These are phyloP conservation scores for Coboldia fuscipes DNA, from an alignment of 1,140 invertebrate species.

Conservation along the genomic window DNA sequence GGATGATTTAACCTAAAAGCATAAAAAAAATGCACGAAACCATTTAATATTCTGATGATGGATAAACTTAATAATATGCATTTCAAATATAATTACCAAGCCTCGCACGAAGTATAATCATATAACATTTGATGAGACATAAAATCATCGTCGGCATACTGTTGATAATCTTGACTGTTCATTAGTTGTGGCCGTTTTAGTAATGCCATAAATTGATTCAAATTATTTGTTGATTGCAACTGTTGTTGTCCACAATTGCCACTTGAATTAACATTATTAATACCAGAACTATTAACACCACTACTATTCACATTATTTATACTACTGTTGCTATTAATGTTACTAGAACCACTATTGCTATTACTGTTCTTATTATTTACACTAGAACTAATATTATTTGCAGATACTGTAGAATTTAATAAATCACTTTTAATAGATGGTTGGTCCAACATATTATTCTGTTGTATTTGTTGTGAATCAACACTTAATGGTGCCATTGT, in stretches of 20 bases:
- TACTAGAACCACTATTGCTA: not conserved
- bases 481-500: constrained; percentile 17
- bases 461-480: constrained; percentile 10
- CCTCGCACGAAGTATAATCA: constrained; percentile 64
- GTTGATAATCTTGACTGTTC: constrained; percentile 48
- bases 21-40: constrained; percentile 2
- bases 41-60: too few species aligned
- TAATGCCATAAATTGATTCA: constrained; percentile 13
- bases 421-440: too few species aligned
- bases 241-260: not conserved
- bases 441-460: not conserved
- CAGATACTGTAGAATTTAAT: too few species aligned
- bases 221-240: not conserved
- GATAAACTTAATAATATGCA: too few species aligned
- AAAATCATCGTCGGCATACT: constrained; percentile 52
- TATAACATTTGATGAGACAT: constrained; percentile 64
- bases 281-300: not conserved
- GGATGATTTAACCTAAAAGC: constrained; percentile 55
- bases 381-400: too few species aligned
- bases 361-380: not conserved
- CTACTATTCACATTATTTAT: not conserved
- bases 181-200: constrained; percentile 49
- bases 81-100: constrained; percentile 40
- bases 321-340: not conserved
- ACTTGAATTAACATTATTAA: not conserved